Evolutionary conservation across 2,113 vertebrate species (phyloP).

Genomic region (Gymnorhina tibicen): DNA sequence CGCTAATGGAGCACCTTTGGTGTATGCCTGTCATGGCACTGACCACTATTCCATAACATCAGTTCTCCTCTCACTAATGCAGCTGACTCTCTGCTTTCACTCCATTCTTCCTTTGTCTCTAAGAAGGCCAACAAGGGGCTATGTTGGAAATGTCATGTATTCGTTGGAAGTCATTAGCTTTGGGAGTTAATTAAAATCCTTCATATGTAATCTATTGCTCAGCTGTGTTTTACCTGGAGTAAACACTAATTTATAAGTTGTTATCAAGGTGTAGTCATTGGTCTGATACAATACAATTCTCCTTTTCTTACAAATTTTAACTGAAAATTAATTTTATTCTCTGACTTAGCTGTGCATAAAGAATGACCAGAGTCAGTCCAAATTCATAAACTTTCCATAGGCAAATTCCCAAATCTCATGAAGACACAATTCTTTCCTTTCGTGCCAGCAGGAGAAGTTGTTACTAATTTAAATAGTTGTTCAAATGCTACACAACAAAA

Average conservation of each 20-base stretch:
- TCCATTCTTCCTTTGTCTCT: neutral
- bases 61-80: neutral
- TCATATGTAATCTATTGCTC: neutral
- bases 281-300: neutral
- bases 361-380: neutral
- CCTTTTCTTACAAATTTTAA: neutral
- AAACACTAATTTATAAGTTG: neutral
- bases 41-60: neutral
- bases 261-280: neutral
- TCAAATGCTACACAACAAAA: neutral
- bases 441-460: constrained; percentile 1
- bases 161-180: neutral
- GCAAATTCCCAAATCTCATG: neutral
- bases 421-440: neutral
- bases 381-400: neutral
- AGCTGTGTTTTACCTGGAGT: neutral
- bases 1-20: neutral
- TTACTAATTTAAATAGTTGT: constrained; percentile 32
- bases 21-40: neutral
- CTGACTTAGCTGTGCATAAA: neutral
- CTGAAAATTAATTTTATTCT: neutral
- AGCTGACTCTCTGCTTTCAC: neutral
- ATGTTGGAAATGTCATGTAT: neutral
- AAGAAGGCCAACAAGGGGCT: neutral
- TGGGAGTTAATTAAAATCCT: neutral